Evolutionary conservation across 2,797 vertebrate genomes (phyloP).

Genomic region (Scomberomorus guttatus): DNA sequence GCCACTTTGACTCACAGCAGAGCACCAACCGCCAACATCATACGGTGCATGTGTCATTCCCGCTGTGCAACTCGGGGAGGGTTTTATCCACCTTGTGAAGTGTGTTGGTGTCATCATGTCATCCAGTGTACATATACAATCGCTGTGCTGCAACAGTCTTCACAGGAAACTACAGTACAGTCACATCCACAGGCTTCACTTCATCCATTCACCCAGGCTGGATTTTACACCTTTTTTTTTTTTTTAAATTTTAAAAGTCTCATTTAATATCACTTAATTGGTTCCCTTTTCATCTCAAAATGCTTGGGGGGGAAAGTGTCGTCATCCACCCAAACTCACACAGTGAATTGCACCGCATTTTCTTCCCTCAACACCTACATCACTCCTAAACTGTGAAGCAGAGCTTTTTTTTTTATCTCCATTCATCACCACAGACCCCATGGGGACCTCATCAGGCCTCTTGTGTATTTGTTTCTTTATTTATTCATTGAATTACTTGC

Average conservation of each 20-base stretch:
- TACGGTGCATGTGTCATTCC: constrained; percentile 54
- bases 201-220: not conserved
- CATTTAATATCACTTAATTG: constrained; percentile 8
- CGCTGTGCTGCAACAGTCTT: constrained; percentile 28
- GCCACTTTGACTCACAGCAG: constrained; percentile 70
- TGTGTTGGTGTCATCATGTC: constrained; percentile 61
- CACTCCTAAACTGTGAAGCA: constrained; percentile 32
- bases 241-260: not conserved
- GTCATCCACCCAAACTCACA: constrained; percentile 55
- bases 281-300: constrained; percentile 5
- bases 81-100: constrained; percentile 53
- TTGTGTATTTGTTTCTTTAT: constrained; percentile 14
- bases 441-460: constrained; percentile 33
- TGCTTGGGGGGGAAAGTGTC: constrained; percentile 15
- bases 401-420: constrained; percentile 27
- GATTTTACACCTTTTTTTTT: not conserved
- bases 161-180: not conserved
- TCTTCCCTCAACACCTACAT: constrained; percentile 33
- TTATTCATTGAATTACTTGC: not conserved
- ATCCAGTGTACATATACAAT: constrained; percentile 38
- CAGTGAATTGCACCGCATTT: constrained; percentile 45
- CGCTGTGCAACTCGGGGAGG: constrained; percentile 51
- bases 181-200: constrained; percentile 30
- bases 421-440: constrained; percentile 44
- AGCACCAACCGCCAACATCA: constrained; percentile 66